These are phyloP conservation scores for Phasia obesa DNA, from an alignment of 2,888 invertebrate genomes.

Conservation along the genomic window DNA sequence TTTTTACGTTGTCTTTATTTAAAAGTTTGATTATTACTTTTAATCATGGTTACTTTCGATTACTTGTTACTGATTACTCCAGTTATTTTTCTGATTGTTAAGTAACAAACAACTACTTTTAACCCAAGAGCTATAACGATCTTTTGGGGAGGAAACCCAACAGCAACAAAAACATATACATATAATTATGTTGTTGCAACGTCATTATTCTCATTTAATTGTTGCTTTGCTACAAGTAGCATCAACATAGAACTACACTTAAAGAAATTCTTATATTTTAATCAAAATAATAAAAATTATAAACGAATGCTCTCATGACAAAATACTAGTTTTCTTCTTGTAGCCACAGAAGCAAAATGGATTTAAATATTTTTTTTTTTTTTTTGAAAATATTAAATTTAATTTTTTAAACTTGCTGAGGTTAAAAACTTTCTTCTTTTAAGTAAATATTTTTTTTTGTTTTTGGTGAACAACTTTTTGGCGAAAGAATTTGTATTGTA, in stretches of 20 bases:
- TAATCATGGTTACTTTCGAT: constrained; percentile 14
- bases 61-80: neutral
- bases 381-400: too few species aligned
- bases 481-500: too few species aligned
- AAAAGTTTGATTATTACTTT: neutral
- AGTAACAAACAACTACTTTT: constrained; percentile 20
- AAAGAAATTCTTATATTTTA: neutral
- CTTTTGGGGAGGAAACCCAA: constrained; percentile 9
- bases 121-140: constrained; percentile 18
- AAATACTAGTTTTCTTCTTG: too few species aligned
- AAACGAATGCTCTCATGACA: too few species aligned
- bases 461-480: too few species aligned
- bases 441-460: too few species aligned
- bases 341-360: too few species aligned
- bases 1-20: neutral
- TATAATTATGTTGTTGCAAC: constrained; percentile 61
- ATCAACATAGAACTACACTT: neutral
- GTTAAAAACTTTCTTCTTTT: too few species aligned
- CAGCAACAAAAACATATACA: constrained; percentile 17
- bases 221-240: neutral
- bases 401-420: too few species aligned
- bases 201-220: constrained; percentile 33
- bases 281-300: too few species aligned
- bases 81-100: constrained; percentile 10
- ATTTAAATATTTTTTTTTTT: too few species aligned